A percentile compares a stretch with the other conserved stretches of the same genome.
These are phyloP conservation scores for Sorex maritimensis DNA, from an alignment of 2,797 vertebrate species.

Conservation along the genomic window DNA sequence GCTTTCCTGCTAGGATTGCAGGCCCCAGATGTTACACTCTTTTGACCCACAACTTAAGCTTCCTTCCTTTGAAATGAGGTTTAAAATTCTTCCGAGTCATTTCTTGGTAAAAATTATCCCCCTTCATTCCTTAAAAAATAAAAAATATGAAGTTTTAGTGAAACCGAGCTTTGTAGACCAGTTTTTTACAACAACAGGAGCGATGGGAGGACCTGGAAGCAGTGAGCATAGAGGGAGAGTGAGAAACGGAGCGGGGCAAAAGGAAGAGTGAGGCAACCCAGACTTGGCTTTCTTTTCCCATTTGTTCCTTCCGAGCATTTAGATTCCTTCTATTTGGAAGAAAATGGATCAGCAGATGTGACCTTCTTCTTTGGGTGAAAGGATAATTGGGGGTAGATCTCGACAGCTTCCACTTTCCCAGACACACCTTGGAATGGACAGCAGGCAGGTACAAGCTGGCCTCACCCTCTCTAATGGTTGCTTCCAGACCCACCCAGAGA, in stretches of 20 bases:
- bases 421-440: conserved; percentile 72
- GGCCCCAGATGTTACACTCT: not conserved
- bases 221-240: not conserved
- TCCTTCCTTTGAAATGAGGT: not conserved
- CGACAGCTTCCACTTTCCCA: conserved; percentile 45
- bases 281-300: not conserved
- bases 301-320: not conserved
- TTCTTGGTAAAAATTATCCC: not conserved
- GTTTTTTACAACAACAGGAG: not conserved
- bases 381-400: conserved; percentile 30
- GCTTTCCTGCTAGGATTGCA: not conserved
- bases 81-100: conserved; percentile 13
- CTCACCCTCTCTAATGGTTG: conserved; percentile 32
- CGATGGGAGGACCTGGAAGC: not conserved
- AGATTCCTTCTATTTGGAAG: conserved; percentile 43
- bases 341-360: conserved; percentile 18
- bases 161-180: not conserved
- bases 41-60: not conserved
- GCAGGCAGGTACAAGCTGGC: conserved; percentile 63
- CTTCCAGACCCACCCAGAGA: conserved; percentile 67
- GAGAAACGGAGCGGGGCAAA: fast-evolving
- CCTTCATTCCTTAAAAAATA: conserved; percentile 10
- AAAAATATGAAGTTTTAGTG: not conserved
- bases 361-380: not conserved
- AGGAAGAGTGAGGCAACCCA: fast-evolving